A percentile compares a stretch with the other conserved stretches of the same genome.
These are phyloP conservation scores for Drosophila nigricruria DNA, from an alignment of 2,888 invertebrate genomes.

Conservation along the genomic window DNA sequence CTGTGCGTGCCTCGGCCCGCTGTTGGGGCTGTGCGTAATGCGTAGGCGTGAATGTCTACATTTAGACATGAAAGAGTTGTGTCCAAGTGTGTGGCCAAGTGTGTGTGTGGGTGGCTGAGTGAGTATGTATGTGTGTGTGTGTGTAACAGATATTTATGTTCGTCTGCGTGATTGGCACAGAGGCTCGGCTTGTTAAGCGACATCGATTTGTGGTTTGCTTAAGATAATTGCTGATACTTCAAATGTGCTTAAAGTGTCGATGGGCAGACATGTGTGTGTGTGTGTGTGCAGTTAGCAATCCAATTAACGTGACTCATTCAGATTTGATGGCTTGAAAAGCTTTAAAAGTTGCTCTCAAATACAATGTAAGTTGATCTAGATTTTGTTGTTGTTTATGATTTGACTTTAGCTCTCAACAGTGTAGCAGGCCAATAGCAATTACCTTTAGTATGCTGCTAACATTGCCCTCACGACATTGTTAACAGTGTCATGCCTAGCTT, in stretches of 20 bases:
- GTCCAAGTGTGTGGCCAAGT: not conserved
- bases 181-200: constrained; percentile 14
- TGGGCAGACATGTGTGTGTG: not conserved
- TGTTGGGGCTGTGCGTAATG: constrained; percentile 43
- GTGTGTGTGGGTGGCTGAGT: constrained; percentile 2
- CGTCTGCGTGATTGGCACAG: constrained; percentile 52
- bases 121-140: constrained; percentile 11
- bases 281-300: constrained; percentile 1
- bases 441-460: no score
- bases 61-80: constrained; percentile 58
- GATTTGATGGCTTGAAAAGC: not conserved
- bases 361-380: constrained; percentile 1
- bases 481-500: no score
- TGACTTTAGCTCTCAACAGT: no score
- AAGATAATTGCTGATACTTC: constrained; percentile 43
- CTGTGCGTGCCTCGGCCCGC: constrained; percentile 25
- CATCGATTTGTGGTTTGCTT: constrained; percentile 11
- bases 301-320: constrained; percentile 1
- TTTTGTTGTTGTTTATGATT: not conserved
- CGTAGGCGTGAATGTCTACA: constrained; percentile 66
- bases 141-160: constrained; percentile 42
- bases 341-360: not conserved
- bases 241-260: constrained; percentile 16
- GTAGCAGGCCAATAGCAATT: no score
- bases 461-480: no score